Evolutionary conservation across 2,797 vertebrate species (phyloP).

Genomic region (Characodon lateralis): DNA sequence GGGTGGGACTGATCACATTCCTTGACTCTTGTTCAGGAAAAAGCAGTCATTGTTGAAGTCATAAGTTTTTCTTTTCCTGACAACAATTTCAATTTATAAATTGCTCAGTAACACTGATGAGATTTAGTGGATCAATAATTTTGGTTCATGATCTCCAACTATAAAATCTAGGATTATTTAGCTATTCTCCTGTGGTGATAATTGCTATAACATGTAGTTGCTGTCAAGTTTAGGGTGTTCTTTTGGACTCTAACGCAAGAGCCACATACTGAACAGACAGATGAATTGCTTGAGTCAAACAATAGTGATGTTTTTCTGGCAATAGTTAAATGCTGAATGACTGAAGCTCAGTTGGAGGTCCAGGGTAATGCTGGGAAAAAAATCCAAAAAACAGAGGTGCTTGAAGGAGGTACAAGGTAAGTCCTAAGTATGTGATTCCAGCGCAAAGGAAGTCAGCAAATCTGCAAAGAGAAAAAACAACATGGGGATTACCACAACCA

Average conservation of each 20-base stretch:
- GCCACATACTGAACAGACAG: neutral
- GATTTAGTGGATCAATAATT: neutral
- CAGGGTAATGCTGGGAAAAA: no score
- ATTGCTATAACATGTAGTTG: neutral
- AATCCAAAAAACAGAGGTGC: no score
- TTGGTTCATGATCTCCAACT: neutral
- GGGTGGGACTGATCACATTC: neutral
- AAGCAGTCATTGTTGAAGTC: constrained; percentile 5
- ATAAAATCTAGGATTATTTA: neutral
- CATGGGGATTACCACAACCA: no score
- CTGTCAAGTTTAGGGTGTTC: neutral
- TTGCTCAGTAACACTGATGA: neutral
- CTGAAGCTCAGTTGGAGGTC: no score
- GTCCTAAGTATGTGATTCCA: no score
- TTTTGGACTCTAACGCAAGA: neutral
- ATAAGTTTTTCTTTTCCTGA: neutral
- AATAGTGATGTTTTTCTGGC: neutral
- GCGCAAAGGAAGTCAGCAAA: no score
- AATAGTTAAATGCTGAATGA: neutral
- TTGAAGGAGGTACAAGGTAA: no score
- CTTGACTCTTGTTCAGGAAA: neutral
- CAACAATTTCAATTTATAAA: neutral
- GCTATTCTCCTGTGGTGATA: no score
- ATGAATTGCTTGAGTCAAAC: neutral
- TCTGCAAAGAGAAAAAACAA: no score